Percentiles rank a stretch among this genome's conserved stretches.
These are phyloP conservation scores for Scalopus aquaticus DNA, from an alignment of 2,113 vertebrate species.

Conservation along the genomic window DNA sequence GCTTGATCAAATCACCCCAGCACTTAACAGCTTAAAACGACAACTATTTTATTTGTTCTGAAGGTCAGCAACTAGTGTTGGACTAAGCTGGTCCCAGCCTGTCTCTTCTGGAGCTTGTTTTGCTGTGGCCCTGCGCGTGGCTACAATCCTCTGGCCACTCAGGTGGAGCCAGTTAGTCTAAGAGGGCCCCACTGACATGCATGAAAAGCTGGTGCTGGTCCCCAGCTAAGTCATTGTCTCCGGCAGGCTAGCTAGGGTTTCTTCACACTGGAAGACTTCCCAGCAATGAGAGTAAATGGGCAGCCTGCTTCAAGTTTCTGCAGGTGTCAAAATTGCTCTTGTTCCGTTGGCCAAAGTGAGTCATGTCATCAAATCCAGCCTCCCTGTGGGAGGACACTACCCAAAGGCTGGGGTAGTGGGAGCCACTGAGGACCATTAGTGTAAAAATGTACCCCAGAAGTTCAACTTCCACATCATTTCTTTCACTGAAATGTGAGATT, in stretches of 20 bases:
- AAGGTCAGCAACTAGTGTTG: not conserved
- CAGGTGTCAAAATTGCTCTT: slow-evolving; percentile 24
- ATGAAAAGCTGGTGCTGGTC: not conserved
- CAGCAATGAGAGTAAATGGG: not conserved
- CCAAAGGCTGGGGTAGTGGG: not conserved
- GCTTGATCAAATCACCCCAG: not conserved
- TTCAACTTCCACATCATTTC: slow-evolving; percentile 26
- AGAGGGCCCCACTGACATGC: not conserved
- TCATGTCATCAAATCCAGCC: not conserved
- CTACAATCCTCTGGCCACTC: not conserved
- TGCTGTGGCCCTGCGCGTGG: not conserved
- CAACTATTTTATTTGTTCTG: not conserved
- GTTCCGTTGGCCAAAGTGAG: not conserved
- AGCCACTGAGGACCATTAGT: not conserved
- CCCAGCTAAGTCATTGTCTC: not conserved
- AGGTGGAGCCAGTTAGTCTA: not conserved
- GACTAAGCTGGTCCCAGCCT: not conserved
- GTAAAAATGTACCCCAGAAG: not conserved
- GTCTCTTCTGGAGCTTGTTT: not conserved
- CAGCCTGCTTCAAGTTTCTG: not conserved
- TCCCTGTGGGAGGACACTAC: not conserved
- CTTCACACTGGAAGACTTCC: slow-evolving; percentile 1
- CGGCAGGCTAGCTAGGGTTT: not conserved
- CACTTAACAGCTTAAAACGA: not conserved
- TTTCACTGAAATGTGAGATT: slow-evolving; percentile 49